Percentiles rank a stretch among this genome's conserved stretches.
phyloP scores from a whole-genome alignment of 2,888 invertebrate genomes.

The Leptopilina syphax region DNA sequence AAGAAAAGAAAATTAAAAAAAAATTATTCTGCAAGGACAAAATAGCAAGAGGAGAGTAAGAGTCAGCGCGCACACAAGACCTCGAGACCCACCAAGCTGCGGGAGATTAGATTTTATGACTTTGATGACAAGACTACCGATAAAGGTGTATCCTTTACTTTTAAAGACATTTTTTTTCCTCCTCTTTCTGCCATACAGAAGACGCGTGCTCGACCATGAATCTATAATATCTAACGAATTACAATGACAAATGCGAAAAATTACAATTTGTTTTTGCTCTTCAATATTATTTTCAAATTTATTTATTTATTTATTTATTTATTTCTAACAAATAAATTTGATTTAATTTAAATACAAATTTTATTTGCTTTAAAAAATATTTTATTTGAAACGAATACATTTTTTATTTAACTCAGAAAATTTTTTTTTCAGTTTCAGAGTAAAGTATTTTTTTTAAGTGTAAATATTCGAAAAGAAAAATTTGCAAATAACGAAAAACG shows the following conservation, averaged over 20 bases:
- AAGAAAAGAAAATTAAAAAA: neutral
- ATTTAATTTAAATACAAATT: no score
- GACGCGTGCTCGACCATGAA: constrained; percentile 29
- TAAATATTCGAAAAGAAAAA: no score
- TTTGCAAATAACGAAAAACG: no score
- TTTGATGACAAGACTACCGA: constrained; percentile 49
- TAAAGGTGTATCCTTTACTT: constrained; percentile 46
- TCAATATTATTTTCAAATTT: no score
- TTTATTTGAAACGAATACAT: no score
- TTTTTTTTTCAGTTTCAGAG: no score
- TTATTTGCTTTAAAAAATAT: no score
- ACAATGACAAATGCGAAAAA: neutral
- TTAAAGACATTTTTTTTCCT: constrained; percentile 46
- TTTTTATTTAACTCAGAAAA: no score
- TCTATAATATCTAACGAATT: constrained; percentile 46
- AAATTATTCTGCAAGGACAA: constrained; percentile 1
- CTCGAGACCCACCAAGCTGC: constrained; percentile 52
- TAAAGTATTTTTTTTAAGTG: no score
- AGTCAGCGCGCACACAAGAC: constrained; percentile 44
- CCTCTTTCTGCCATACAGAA: constrained; percentile 21
- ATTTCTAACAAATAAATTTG: no score
- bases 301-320: no score
- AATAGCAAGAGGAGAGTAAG: constrained; percentile 13
- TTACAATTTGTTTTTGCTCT: no score
- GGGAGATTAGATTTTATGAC: constrained; percentile 59